These are phyloP conservation scores for Dicentrarchus labrax DNA, from an alignment of 2,113 vertebrate genomes.

Conservation along the genomic window DNA sequence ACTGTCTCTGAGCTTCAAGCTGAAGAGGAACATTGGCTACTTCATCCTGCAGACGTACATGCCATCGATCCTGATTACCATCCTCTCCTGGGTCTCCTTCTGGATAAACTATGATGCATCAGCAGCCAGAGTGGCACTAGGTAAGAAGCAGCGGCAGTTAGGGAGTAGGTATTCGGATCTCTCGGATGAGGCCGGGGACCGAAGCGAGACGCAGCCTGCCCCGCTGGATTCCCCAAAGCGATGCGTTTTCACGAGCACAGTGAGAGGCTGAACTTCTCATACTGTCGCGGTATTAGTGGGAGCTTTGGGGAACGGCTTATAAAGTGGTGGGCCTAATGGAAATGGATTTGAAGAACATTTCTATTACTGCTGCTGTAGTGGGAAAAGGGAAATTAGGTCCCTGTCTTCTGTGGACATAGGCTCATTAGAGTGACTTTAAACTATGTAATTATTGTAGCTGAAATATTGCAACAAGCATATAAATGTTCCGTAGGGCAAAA, in stretches of 20 bases:
- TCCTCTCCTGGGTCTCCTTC: conserved; percentile 85
- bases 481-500: background rate
- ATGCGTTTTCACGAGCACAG: background rate
- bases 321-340: conserved; percentile 14
- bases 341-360: conserved; percentile 5
- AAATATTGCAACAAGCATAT: background rate
- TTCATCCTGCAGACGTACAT: conserved; percentile 97
- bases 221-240: background rate
- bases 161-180: conserved; percentile 27
- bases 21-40: conserved; percentile 98
- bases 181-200: conserved; percentile 31
- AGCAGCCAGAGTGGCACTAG: conserved; percentile 95
- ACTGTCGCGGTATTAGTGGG: background rate
- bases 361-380: background rate
- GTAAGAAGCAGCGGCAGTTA: conserved; percentile 76
- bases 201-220: background rate
- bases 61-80: conserved; percentile 85
- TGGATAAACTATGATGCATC: conserved; percentile 95
- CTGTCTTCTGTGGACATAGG: background rate
- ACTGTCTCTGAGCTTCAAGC: conserved; percentile 96
- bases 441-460: background rate
- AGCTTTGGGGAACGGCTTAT: background rate
- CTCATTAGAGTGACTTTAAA: background rate
- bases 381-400: background rate
- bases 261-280: background rate